A percentile compares a stretch with the other conserved stretches of the same genome.
Evolutionary conservation across 2,113 vertebrate species (phyloP).

Genomic region (Sorex araneus): DNA sequence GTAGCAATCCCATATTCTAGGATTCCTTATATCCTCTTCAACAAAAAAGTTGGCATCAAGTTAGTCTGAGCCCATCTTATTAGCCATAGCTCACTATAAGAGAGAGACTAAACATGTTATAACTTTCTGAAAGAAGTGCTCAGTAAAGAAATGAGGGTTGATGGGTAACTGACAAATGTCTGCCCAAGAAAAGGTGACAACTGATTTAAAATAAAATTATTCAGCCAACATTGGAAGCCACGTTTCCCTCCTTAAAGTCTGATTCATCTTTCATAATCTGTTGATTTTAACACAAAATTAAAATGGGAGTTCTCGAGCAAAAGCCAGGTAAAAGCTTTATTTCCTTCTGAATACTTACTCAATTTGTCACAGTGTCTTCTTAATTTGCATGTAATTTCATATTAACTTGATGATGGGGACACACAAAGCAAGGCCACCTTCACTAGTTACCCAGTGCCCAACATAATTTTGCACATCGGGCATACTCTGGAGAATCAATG

Average conservation of each 20-base stretch:
- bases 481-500: background rate
- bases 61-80: background rate
- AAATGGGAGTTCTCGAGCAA: background rate
- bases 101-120: slow-evolving; percentile 17
- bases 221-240: background rate
- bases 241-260: background rate
- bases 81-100: background rate
- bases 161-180: background rate
- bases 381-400: background rate
- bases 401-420: background rate
- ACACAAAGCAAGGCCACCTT: background rate
- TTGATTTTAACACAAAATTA: background rate
- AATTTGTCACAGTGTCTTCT: background rate
- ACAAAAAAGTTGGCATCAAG: background rate
- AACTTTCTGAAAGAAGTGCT: slow-evolving; percentile 7
- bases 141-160: background rate
- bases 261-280: background rate
- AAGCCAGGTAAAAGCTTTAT: background rate
- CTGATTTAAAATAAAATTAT: background rate
- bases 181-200: background rate
- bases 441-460: background rate
- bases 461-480: background rate
- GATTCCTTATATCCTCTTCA: background rate
- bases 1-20: background rate
- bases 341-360: background rate